Conservation (phyloP, 2,113 vertebrate species). For the Oenanthe melanoleuca region DNA sequence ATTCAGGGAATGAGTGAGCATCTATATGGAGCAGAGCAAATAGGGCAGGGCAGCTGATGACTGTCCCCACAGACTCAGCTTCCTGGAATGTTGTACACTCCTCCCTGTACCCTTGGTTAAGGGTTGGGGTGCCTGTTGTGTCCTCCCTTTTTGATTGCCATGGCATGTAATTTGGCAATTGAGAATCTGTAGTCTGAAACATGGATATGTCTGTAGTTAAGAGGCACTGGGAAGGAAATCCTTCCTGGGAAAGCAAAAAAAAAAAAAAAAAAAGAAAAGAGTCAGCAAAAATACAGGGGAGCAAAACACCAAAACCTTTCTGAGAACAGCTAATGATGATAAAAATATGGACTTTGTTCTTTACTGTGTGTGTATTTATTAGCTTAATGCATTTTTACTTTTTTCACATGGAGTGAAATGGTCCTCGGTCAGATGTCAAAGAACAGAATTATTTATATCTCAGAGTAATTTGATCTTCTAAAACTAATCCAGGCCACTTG, state of each 20-base stretch:
- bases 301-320: neutral
- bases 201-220: neutral
- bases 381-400: neutral
- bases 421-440: neutral
- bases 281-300: accelerated
- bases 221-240: neutral
- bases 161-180: neutral
- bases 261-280: neutral
- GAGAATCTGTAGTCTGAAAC: neutral
- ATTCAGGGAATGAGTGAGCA: neutral
- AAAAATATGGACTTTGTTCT: neutral
- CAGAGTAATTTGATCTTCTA: neutral
- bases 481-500: neutral
- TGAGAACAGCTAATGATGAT: neutral
- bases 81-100: conserved; percentile 46
- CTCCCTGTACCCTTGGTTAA: conserved; percentile 28
- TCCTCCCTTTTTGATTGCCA: neutral
- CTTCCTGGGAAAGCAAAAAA: neutral
- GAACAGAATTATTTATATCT: neutral
- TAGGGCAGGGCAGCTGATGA: neutral
- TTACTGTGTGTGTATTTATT: neutral
- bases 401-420: neutral
- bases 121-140: neutral
- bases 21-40: neutral
- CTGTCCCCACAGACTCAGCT: neutral